Evolutionary conservation across 2,113 vertebrate genomes (phyloP).

Genomic region (Antechinus flavipes): DNA sequence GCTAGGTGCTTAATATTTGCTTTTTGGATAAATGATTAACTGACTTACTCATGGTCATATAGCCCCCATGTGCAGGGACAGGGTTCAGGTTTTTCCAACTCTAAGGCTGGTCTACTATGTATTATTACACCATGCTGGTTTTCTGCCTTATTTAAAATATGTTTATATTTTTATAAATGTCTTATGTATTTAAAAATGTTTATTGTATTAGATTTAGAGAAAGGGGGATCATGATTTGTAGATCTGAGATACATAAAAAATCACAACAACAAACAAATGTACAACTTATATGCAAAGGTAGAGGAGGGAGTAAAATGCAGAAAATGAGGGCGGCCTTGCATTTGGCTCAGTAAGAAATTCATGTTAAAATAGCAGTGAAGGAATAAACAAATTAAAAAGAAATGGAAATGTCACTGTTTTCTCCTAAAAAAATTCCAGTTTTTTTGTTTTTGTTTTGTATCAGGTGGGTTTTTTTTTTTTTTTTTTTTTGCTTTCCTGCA

Average conservation of each 20-base stretch:
- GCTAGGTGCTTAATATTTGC: not conserved
- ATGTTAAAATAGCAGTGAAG: not conserved
- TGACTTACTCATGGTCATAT: not conserved
- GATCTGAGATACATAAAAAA: not conserved
- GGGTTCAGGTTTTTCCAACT: not conserved
- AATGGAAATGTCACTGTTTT: not conserved
- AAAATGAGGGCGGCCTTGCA: not conserved
- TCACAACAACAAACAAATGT: not conserved
- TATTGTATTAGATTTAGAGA: not conserved
- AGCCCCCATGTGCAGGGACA: not conserved
- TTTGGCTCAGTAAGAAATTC: not conserved
- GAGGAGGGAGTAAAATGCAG: not conserved
- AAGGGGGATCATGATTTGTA: not conserved
- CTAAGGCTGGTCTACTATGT: not conserved
- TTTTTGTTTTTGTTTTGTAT: not conserved
- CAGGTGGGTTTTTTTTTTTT: not conserved
- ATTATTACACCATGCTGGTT: not conserved
- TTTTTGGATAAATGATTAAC: not conserved
- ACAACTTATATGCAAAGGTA: not conserved
- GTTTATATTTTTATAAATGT: not conserved
- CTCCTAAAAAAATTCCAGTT: not conserved
- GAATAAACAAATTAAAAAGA: not conserved
- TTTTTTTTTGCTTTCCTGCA: constrained; percentile 50
- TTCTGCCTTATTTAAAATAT: not conserved
- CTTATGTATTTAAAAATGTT: not conserved